Conservation (phyloP, 2,797 vertebrate species). For the Phataginus tricuspis region DNA sequence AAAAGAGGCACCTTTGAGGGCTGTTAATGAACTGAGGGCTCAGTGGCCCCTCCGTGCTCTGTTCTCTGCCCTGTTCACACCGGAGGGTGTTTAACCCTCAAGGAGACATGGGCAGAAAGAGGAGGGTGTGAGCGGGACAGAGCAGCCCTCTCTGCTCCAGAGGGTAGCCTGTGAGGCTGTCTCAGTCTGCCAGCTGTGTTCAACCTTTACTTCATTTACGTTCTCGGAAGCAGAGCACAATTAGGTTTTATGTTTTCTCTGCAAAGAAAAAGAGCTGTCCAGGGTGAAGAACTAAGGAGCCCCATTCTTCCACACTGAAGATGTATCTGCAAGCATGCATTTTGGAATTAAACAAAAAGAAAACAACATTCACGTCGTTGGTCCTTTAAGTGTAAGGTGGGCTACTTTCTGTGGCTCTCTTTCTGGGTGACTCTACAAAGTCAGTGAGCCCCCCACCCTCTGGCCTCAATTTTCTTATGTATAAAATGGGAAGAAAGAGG, state of each 20-base stretch:
- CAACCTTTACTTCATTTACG: neutral
- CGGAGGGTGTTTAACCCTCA: neutral
- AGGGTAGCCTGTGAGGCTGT: neutral
- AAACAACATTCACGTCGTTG: neutral
- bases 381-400: neutral
- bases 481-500: neutral
- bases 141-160: neutral
- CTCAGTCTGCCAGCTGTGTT: neutral
- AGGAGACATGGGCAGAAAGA: neutral
- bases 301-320: neutral
- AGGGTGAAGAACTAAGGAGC: neutral
- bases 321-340: rapidly evolving
- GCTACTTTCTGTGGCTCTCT: neutral
- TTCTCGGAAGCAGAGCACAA: neutral
- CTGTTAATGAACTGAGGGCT: neutral
- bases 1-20: neutral
- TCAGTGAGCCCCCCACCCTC: neutral
- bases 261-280: neutral
- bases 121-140: neutral
- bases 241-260: neutral
- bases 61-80: neutral
- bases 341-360: neutral
- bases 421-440: neutral
- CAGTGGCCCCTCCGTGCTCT: neutral
- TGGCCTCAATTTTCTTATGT: neutral